These are phyloP conservation scores for Eumerus sabulonum DNA, from an alignment of 2,888 invertebrate species.

Conservation along the genomic window DNA sequence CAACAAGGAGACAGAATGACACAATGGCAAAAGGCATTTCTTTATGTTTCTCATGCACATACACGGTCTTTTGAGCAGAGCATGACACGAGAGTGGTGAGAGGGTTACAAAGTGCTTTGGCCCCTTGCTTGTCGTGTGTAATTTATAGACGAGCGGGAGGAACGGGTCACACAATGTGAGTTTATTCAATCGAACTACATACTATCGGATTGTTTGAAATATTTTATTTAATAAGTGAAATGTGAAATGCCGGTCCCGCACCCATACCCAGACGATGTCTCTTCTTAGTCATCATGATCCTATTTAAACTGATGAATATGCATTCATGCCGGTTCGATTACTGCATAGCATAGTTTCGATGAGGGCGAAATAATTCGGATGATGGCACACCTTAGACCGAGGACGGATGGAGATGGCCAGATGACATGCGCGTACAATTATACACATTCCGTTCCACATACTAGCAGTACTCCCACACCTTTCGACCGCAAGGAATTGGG, in stretches of 20 bases:
- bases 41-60: slow-evolving; percentile 10
- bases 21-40: slow-evolving; percentile 59
- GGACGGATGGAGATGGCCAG: slow-evolving; percentile 45
- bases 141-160: slow-evolving; percentile 35
- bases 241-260: slow-evolving; percentile 38
- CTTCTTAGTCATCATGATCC: slow-evolving; percentile 29
- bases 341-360: not conserved
- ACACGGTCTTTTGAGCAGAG: slow-evolving; percentile 8
- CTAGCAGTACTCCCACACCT: not conserved
- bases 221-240: slow-evolving; percentile 52
- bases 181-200: slow-evolving; percentile 44
- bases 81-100: not conserved
- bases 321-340: not conserved
- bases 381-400: slow-evolving; percentile 45
- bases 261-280: slow-evolving; percentile 23
- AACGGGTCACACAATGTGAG: slow-evolving; percentile 41
- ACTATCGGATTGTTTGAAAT: slow-evolving; percentile 40
- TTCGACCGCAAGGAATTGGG: no score
- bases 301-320: slow-evolving; percentile 23
- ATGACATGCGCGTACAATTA: slow-evolving; percentile 64
- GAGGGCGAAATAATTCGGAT: slow-evolving; percentile 22
- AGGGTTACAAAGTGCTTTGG: slow-evolving; percentile 31
- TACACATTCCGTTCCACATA: not conserved
- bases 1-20: slow-evolving; percentile 41
- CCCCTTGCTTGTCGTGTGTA: slow-evolving; percentile 8